A percentile compares a stretch with the other conserved stretches of the same genome.
Evolutionary conservation across 2,888 invertebrate species (phyloP).

Genomic region (Papilio demoleus): DNA sequence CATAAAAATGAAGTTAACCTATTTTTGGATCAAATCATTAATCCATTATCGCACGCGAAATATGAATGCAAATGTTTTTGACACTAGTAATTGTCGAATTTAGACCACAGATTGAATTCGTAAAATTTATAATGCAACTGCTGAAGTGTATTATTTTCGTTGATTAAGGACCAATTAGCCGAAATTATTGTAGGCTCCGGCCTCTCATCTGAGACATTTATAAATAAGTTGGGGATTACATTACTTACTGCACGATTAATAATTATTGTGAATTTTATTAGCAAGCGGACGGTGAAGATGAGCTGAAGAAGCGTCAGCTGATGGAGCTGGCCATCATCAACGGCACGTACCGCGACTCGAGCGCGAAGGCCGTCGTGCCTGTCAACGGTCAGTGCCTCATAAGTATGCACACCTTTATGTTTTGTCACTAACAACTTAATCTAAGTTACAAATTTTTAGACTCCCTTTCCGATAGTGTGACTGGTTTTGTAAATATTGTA

Average conservation of each 20-base stretch:
- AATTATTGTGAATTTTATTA: constrained; percentile 60
- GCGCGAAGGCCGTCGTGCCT: constrained; percentile 92
- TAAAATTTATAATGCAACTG: too few relatives aligned
- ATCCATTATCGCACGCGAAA: too few relatives aligned
- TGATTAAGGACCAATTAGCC: too few relatives aligned
- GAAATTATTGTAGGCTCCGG: background rate
- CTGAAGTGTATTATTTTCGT: too few relatives aligned
- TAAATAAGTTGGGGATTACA: too few relatives aligned
- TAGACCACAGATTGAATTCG: too few relatives aligned
- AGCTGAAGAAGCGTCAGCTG: constrained; percentile 99
- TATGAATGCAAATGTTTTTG: too few relatives aligned
- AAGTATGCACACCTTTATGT: constrained; percentile 81
- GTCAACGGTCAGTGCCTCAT: constrained; percentile 88
- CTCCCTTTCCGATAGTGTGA: background rate
- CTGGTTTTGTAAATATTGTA: too few relatives aligned
- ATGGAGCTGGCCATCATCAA: constrained; percentile 99
- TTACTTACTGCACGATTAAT: constrained; percentile 17
- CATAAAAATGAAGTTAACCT: too few relatives aligned
- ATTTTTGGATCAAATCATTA: too few relatives aligned
- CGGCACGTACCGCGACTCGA: constrained; percentile 99
- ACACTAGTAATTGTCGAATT: too few relatives aligned
- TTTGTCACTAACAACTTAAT: constrained; percentile 72
- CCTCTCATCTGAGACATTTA: background rate
- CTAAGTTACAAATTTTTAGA: constrained; percentile 46
- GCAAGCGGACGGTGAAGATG: constrained; percentile 99